Conservation (phyloP, 2,888 invertebrate genomes). For the Chrysodeixis includens region DNA sequence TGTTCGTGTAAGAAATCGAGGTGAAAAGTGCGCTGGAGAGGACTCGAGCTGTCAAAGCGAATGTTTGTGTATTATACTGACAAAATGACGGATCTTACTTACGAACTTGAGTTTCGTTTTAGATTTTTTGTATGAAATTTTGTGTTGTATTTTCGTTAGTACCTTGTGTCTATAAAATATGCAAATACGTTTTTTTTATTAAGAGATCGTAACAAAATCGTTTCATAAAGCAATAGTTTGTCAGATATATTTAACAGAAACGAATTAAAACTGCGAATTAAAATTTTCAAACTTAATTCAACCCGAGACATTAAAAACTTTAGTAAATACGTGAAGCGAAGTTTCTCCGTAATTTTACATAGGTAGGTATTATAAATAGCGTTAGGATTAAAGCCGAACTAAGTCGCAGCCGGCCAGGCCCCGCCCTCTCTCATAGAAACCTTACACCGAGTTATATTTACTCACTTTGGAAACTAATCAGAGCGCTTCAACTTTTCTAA, state of each 20-base stretch:
- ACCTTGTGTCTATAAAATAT: too few species aligned
- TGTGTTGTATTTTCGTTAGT: not conserved
- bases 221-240: too few species aligned
- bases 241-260: not conserved
- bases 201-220: too few species aligned
- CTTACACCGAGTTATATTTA: conserved; percentile 45
- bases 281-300: not conserved
- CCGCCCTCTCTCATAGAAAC: conserved; percentile 29
- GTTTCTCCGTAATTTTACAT: conserved; percentile 35
- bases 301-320: conserved; percentile 24
- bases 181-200: too few species aligned
- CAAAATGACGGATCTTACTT: not conserved
- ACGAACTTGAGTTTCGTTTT: not conserved
- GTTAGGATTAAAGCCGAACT: conserved; percentile 26
- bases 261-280: not conserved
- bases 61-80: not conserved
- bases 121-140: not conserved
- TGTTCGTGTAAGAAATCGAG: conserved; percentile 17
- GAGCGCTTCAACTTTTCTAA: conserved; percentile 50
- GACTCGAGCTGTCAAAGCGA: not conserved
- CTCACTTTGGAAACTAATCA: conserved; percentile 53
- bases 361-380: conserved; percentile 42
- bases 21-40: not conserved
- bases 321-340: conserved; percentile 18
- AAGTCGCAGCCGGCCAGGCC: conserved; percentile 10